Percentiles rank a stretch among this genome's conserved stretches.
Evolutionary conservation across 2,113 vertebrate species (phyloP).

Genomic region (Poeciliopsis retropinna): DNA sequence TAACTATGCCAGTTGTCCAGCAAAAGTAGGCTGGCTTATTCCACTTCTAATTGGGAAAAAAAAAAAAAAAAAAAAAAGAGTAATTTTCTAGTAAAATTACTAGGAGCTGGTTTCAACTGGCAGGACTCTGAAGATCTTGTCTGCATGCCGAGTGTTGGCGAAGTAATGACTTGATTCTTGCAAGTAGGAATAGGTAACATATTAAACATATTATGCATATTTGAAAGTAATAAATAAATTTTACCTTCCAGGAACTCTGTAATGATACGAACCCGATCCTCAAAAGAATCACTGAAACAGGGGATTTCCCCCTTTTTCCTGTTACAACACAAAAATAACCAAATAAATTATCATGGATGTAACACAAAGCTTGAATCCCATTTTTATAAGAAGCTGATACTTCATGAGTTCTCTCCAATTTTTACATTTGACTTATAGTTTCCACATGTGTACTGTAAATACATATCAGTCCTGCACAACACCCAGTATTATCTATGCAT

Average conservation of each 20-base stretch:
- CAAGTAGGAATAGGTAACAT: not conserved
- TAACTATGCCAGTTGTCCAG: too few relatives aligned
- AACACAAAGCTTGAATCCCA: not conserved
- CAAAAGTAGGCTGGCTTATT: too few relatives aligned
- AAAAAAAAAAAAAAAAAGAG: too few relatives aligned
- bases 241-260: slow-evolving; percentile 86
- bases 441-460: not conserved
- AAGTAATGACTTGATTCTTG: not conserved
- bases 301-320: slow-evolving; percentile 79
- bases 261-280: slow-evolving; percentile 79
- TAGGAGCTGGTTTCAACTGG: not conserved
- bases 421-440: not conserved
- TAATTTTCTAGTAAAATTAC: too few relatives aligned
- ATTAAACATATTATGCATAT: too few relatives aligned
- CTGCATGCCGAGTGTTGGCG: not conserved
- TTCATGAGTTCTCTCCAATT: not conserved
- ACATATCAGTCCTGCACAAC: not conserved
- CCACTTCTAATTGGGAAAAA: too few relatives aligned
- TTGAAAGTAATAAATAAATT: slow-evolving; percentile 32
- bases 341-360: not conserved
- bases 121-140: not conserved
- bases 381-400: not conserved
- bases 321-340: not conserved
- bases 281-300: slow-evolving; percentile 56
- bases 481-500: not conserved